phyloP scores from a whole-genome alignment of 2,797 vertebrate species.

The Oryzias sinensis region DNA sequence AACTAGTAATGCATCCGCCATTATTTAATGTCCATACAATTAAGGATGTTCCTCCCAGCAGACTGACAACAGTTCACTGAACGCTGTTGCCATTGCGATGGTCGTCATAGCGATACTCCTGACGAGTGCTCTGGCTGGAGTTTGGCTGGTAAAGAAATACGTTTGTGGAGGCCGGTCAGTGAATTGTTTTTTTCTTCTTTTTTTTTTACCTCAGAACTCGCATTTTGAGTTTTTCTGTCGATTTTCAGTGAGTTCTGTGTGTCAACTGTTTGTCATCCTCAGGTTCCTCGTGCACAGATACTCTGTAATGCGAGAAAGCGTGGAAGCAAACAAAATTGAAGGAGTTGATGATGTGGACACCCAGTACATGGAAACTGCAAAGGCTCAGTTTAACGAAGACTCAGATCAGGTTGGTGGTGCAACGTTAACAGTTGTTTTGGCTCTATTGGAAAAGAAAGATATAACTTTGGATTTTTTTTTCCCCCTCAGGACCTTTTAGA shows the following conservation, averaged over 20 bases:
- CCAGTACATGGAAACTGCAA: slow-evolving; percentile 67
- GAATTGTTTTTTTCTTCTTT: background rate
- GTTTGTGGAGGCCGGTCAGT: slow-evolving; percentile 92
- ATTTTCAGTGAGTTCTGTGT: background rate
- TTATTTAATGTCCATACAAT: no score
- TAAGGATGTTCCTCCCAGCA: slow-evolving; percentile 24
- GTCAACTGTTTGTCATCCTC: slow-evolving; percentile 7
- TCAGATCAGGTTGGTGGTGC: slow-evolving; percentile 86
- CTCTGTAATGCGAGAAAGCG: slow-evolving; percentile 87
- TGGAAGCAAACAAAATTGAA: slow-evolving; percentile 84
- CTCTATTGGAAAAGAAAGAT: background rate
- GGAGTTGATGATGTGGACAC: slow-evolving; percentile 82
- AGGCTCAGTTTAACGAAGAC: slow-evolving; percentile 86
- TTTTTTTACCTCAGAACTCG: background rate
- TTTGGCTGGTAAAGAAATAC: slow-evolving; percentile 90
- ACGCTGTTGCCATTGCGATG: slow-evolving; percentile 79
- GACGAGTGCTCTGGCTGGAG: slow-evolving; percentile 72
- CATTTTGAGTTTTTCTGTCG: background rate
- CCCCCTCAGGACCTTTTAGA: slow-evolving; percentile 75
- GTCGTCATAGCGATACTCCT: slow-evolving; percentile 83
- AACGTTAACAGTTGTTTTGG: background rate
- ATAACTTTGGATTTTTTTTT: slow-evolving; percentile 26
- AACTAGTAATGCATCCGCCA: no score
- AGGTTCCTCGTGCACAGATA: slow-evolving; percentile 94
- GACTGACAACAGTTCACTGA: slow-evolving; percentile 64